Base-by-base conservation (phyloP, 2,113 vertebrate genomes). In the Onychostruthus taczanowskii region DNA sequence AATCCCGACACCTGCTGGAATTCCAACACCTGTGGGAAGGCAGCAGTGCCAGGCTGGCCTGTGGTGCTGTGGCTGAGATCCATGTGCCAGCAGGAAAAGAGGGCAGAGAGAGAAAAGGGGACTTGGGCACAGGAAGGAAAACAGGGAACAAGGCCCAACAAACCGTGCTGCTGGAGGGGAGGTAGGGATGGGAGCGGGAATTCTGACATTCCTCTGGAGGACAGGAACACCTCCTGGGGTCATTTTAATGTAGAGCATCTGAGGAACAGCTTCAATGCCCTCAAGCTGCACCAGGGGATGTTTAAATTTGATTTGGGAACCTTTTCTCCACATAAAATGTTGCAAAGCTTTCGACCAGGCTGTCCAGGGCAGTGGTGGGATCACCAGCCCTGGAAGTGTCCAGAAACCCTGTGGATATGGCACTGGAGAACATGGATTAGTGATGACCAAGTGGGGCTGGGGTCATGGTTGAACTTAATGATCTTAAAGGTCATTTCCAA, bases 101-200 rank as follows among this genome's bases (percentile, higher is more conserved):
- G 68, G 35, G 43, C 44, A 47, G 13, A 0, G 10, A 23, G 47
- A 41, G 46, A 0, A 23, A 39, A 61, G 35, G 33, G 16, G 39
- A 52, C 23, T 1, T n/a, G 10, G 16, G 39, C 6, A 43, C 31
- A 27, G 55, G 9, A 15, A 49, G 49, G 33, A 6, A 28, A 76
- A 58, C 13, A 0, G 24, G 27, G 43, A 80, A 41, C 2, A 31
- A 56, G 11, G 20, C 5, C 62, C 26, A 13, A 37, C 5, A 64
- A 49, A n/a, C 31, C 0, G 1, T 35, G 43, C 41, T 66, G 73
- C 9, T 0, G 2, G 49, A 64, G 18, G 22, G 33, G 44, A 88
- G 63, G 72, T 49, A 86, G 88, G 0, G 2, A 33, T 5, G 35
- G 73, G 49, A 68, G 24, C 1, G 3, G 63, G 56, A 78, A 47